A percentile compares a stretch with the other conserved stretches of the same genome.
Conservation (phyloP, 2,888 invertebrate genomes). For the Globia sparganii region DNA sequence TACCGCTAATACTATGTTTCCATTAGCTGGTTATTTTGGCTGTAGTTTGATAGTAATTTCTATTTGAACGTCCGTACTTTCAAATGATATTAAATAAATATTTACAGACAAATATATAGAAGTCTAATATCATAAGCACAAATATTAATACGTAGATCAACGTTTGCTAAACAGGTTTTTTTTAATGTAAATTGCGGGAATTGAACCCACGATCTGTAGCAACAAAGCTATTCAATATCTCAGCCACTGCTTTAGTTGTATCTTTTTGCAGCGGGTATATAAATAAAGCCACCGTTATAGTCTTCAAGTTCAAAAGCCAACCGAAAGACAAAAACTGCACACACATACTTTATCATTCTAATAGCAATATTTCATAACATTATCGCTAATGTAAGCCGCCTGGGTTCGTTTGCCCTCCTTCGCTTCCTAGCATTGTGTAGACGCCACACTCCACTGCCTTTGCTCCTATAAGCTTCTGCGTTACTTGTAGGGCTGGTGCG, state of each 20-base stretch:
- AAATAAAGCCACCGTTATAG: not conserved
- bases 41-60: slow-evolving; percentile 5
- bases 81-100: not conserved
- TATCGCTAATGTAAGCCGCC: slow-evolving; percentile 85
- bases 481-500: slow-evolving; percentile 54
- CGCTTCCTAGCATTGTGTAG: slow-evolving; percentile 73
- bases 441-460: slow-evolving; percentile 72
- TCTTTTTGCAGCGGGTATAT: not conserved
- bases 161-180: not conserved
- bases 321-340: slow-evolving; percentile 28
- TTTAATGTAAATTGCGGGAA: not conserved
- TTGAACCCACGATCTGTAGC: not conserved
- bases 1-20: slow-evolving; percentile 3
- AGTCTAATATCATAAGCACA: not conserved
- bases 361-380: slow-evolving; percentile 84
- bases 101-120: not conserved
- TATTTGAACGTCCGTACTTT: not conserved
- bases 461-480: slow-evolving; percentile 64
- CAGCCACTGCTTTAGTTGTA: not conserved
- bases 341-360: slow-evolving; percentile 34
- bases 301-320: slow-evolving; percentile 35
- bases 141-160: not conserved
- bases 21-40: not conserved
- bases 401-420: slow-evolving; percentile 73
- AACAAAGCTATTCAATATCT: not conserved